These are phyloP conservation scores for Potamilus streckersoni DNA, from an alignment of 1,140 invertebrate genomes.

Conservation along the genomic window DNA sequence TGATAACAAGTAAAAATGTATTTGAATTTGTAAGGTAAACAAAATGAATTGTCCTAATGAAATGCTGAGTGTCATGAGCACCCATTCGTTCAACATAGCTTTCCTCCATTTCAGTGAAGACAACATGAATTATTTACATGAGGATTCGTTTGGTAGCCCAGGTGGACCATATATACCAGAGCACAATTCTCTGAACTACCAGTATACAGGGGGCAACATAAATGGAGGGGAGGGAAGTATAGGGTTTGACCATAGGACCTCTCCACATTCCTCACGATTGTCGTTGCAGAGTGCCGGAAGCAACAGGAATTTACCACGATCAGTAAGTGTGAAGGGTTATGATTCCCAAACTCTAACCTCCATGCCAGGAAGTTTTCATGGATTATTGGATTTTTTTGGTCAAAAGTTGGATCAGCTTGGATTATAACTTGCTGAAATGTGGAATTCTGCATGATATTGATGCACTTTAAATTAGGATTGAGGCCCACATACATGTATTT, in stretches of 20 bases:
- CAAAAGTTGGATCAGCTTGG: too few species aligned
- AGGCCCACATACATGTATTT: too few species aligned
- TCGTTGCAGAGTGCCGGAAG: constrained; percentile 51
- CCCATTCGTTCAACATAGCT: background rate
- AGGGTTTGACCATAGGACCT: constrained; percentile 43
- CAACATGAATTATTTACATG: constrained; percentile 59
- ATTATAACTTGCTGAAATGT: too few species aligned
- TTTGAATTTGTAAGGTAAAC: too few species aligned
- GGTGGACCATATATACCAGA: constrained; percentile 34
- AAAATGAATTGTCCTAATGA: background rate
- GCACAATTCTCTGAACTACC: constrained; percentile 35
- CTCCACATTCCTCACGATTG: constrained; percentile 45
- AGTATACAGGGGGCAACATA: constrained; percentile 12
- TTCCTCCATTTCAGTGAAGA: constrained; percentile 40
- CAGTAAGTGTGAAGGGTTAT: constrained; percentile 5
- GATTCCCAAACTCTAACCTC: background rate
- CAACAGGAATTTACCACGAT: constrained; percentile 34
- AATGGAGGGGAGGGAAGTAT: constrained; percentile 30
- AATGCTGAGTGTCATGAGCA: background rate
- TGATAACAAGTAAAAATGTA: too few species aligned
- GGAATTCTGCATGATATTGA: too few species aligned
- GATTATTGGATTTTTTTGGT: too few species aligned
- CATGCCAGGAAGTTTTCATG: background rate
- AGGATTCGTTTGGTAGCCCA: constrained; percentile 42
- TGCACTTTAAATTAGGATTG: too few species aligned